Evolutionary conservation across 2,797 vertebrate genomes (phyloP).

Genomic region (Ibycter americanus): DNA sequence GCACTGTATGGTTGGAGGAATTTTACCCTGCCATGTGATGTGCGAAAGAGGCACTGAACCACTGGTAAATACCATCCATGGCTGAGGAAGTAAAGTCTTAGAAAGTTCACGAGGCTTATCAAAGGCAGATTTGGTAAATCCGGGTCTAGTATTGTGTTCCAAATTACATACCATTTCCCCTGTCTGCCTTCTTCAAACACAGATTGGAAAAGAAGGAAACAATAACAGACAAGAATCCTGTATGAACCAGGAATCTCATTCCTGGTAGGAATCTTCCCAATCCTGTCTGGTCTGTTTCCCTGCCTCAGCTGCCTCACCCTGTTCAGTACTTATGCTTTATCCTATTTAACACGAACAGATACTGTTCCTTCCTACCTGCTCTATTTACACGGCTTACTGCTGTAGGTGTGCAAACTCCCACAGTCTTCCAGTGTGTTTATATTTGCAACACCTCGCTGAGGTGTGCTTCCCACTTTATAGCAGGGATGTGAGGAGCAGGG

Average conservation of each 20-base stretch:
- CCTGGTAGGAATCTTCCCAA: slow-evolving; percentile 65
- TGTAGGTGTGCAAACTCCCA: neutral
- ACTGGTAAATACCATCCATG: neutral
- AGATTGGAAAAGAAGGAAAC: slow-evolving; percentile 39
- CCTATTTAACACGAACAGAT: slow-evolving; percentile 16
- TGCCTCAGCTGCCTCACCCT: slow-evolving; percentile 44
- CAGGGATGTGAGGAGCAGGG: neutral
- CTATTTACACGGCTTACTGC: neutral
- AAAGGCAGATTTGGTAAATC: neutral
- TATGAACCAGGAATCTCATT: slow-evolving; percentile 63
- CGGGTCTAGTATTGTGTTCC: neutral
- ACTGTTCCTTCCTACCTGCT: neutral
- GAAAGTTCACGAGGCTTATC: slow-evolving; percentile 1
- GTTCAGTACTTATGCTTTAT: neutral
- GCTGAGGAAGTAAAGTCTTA: neutral
- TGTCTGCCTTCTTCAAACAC: neutral
- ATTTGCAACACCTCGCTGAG: neutral
- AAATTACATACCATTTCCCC: neutral
- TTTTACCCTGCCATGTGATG: neutral
- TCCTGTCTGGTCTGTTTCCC: slow-evolving; percentile 70
- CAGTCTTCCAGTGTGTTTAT: neutral
- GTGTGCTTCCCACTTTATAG: neutral
- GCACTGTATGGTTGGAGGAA: neutral
- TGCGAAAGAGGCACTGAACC: neutral
- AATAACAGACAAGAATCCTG: slow-evolving; percentile 25